Base-by-base conservation (phyloP, 2,888 invertebrate species). In the Diarsia mendica region DNA sequence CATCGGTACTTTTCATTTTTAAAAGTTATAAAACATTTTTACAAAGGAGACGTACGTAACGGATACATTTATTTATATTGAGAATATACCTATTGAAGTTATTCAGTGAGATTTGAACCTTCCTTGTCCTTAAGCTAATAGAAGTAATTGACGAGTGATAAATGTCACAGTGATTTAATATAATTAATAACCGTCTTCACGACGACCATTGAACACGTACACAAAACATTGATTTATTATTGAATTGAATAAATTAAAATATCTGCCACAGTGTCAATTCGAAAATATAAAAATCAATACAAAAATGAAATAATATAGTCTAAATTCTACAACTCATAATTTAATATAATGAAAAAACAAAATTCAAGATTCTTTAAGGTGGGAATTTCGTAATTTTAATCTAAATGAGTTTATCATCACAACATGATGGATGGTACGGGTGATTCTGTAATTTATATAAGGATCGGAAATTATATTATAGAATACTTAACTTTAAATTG, bases 321-420 rank as follows among this genome's bases (percentile, higher is more conserved):
- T 79, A 83, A 69, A 82, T 68, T 75, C 48, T 83, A 83, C 13
- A 68, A 72, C 51, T 79, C 67, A 69, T 83, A 70, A 72, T 76
- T 75, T 68, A 70, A 65, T 83, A 72, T 18, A 68, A 60, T 67
- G 68, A 64, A 69, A 70, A 81, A 77, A 80, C 73, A 78, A 72
- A 72, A 82, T 69, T 79, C 53, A 78, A 58, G 67, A 67, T 81
- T 68, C 20, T 82, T 73, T 63, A 85, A 86, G 87, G 87, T 87
- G 87, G 87, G 87, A 82, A 81, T 87, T 87, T 87, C 87, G 84
- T 87, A 75, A 86, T 67, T 77, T 81, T 85, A 85, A 58, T 67
- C 82, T 84, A 81, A 81, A 72, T 66, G 69, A 77, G 66, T 64
- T 73, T 65, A 72, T 48, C 60, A 61, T 84, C 64, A 72, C 67